phyloP scores from a whole-genome alignment of 2,797 vertebrate species.

The Microcaecilia unicolor region DNA sequence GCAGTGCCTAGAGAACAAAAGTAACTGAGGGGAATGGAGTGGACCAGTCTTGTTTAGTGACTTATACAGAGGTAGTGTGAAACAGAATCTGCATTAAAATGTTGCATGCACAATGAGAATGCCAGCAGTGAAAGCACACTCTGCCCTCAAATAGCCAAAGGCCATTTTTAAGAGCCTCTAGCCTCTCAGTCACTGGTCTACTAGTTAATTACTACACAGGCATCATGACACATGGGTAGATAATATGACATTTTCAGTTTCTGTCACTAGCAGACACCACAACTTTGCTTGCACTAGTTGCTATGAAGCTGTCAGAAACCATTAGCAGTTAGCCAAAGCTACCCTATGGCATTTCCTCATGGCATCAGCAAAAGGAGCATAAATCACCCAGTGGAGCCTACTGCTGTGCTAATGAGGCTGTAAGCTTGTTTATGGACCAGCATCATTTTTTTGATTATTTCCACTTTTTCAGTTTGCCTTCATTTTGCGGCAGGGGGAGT shows the following conservation, averaged over 20 bases:
- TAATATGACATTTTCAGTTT: slow-evolving; percentile 83
- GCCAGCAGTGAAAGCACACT: slow-evolving; percentile 34
- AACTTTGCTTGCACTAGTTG: slow-evolving; percentile 77
- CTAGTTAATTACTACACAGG: slow-evolving; percentile 94
- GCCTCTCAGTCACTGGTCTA: slow-evolving; percentile 90
- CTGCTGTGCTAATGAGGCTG: slow-evolving; percentile 92
- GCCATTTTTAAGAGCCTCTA: slow-evolving; percentile 88
- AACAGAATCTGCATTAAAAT: slow-evolving; percentile 34
- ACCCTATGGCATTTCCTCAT: slow-evolving; percentile 89
- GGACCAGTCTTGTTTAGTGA: slow-evolving; percentile 10
- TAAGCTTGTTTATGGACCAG: slow-evolving; percentile 82
- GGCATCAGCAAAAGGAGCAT: slow-evolving; percentile 81
- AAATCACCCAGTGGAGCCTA: slow-evolving; percentile 78
- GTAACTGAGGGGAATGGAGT: slow-evolving; percentile 7
- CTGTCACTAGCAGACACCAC: slow-evolving; percentile 75
- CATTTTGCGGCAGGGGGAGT: slow-evolving; percentile 64
- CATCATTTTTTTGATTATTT: slow-evolving; percentile 92
- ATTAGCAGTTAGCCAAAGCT: slow-evolving; percentile 88
- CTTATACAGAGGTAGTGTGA: slow-evolving; percentile 6
- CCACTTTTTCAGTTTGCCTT: slow-evolving; percentile 75
- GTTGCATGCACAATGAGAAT: slow-evolving; percentile 42
- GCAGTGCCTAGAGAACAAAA: slow-evolving; percentile 57
- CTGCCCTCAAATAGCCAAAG: slow-evolving; percentile 78
- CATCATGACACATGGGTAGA: slow-evolving; percentile 78
- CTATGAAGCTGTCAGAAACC: slow-evolving; percentile 94